phyloP scores from a whole-genome alignment of 1,140 invertebrate genomes.

The Pectinophora gossypiella region DNA sequence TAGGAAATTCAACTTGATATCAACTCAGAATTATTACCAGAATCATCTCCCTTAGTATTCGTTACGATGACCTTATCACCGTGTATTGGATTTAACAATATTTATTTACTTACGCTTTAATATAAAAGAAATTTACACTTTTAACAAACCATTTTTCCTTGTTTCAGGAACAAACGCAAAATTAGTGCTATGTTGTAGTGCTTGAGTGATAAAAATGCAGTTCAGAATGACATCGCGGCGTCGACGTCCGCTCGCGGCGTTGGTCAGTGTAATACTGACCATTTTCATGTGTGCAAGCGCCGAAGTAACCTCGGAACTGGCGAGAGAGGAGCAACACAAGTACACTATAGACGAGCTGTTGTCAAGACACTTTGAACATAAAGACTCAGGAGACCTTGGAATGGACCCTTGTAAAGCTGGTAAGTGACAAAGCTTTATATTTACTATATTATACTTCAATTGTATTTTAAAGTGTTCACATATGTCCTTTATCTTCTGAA shows the following conservation, averaged over 20 bases:
- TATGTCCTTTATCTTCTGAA: too few relatives aligned
- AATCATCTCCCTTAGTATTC: too few relatives aligned
- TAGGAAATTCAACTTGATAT: too few relatives aligned
- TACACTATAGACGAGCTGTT: conserved; percentile 84
- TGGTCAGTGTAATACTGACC: conserved; percentile 35
- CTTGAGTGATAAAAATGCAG: conserved; percentile 28
- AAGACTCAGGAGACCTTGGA: conserved; percentile 85
- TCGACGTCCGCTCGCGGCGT: conserved; percentile 28
- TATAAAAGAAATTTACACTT: too few relatives aligned
- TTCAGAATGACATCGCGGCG: conserved; percentile 44
- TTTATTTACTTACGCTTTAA: too few relatives aligned
- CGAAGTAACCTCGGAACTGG: conserved; percentile 39
- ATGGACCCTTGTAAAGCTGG: conserved; percentile 91
- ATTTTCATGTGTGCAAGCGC: conserved; percentile 29
- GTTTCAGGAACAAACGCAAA: conserved; percentile 39
- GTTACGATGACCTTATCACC: too few relatives aligned
- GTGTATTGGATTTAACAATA: too few relatives aligned
- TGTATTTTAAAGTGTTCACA: too few relatives aligned
- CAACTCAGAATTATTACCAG: too few relatives aligned
- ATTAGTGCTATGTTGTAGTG: conserved; percentile 45
- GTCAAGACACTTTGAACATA: conserved; percentile 78
- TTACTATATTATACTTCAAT: too few relatives aligned
- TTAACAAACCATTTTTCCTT: conserved; percentile 35
- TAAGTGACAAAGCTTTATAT: too few relatives aligned
- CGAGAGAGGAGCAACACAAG: conserved; percentile 62